These are phyloP conservation scores for Syndactyla subalaris DNA, from an alignment of 2,797 vertebrate genomes.

Conservation along the genomic window DNA sequence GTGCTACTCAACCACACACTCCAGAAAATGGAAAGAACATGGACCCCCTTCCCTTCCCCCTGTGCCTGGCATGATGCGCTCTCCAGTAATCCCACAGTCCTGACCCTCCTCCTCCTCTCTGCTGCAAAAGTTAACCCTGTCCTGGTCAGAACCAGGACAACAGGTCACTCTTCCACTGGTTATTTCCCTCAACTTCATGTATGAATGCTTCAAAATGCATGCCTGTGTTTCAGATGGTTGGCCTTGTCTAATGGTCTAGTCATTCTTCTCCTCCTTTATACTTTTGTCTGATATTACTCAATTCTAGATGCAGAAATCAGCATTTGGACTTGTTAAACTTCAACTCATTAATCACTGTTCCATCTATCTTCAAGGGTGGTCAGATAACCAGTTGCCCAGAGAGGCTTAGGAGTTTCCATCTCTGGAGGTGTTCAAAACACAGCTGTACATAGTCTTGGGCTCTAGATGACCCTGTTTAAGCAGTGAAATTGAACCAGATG, in stretches of 20 bases:
- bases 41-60: too few relatives aligned
- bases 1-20: background rate
- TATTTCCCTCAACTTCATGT: background rate
- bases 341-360: background rate
- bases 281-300: background rate
- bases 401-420: background rate
- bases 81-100: background rate
- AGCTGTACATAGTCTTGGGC: background rate
- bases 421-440: background rate
- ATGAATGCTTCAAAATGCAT: background rate
- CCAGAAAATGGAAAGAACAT: background rate
- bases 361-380: background rate
- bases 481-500: background rate
- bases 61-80: background rate
- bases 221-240: background rate
- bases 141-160: background rate
- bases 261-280: background rate
- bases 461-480: background rate
- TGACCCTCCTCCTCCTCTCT: background rate
- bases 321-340: background rate
- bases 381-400: background rate
- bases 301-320: background rate
- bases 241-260: background rate
- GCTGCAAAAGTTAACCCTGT: background rate
- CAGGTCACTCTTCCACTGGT: background rate